Percentiles rank a stretch among this genome's conserved stretches.
Evolutionary conservation across 2,797 vertebrate species (phyloP).

Genomic region (Xenentodon cancila): DNA sequence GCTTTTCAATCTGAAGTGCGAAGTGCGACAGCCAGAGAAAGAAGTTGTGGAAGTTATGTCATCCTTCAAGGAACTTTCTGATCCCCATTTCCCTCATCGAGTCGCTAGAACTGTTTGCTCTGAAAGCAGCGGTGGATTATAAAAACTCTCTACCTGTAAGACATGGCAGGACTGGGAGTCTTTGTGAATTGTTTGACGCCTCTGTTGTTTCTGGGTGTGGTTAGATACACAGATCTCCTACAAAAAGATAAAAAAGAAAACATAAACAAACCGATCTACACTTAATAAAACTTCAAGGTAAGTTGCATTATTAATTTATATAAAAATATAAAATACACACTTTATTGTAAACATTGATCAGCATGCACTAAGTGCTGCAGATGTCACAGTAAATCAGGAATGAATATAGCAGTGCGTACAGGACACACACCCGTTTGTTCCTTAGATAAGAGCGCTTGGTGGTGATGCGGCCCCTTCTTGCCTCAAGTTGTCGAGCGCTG

Average conservation of each 20-base stretch:
- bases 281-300: neutral
- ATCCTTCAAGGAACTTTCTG: neutral
- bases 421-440: slow-evolving; percentile 90
- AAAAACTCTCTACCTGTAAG: slow-evolving; percentile 74
- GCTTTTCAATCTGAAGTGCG: no score
- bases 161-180: slow-evolving; percentile 80
- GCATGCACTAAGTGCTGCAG: neutral
- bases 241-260: slow-evolving; percentile 35
- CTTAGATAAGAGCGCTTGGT: slow-evolving; percentile 98
- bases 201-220: slow-evolving; percentile 90
- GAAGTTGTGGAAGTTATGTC: neutral
- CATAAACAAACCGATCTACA: neutral
- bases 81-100: no score
- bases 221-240: slow-evolving; percentile 97
- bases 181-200: slow-evolving; percentile 79
- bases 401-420: neutral
- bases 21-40: no score
- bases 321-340: no score
- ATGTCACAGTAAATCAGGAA: neutral
- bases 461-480: slow-evolving; percentile 93
- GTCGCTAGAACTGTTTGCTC: neutral
- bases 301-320: no score
- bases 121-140: neutral
- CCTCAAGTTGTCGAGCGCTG: slow-evolving; percentile 93
- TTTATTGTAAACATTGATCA: no score